These are phyloP conservation scores for Dyspetes luteomarginatus DNA, from an alignment of 2,888 invertebrate genomes.

Conservation along the genomic window DNA sequence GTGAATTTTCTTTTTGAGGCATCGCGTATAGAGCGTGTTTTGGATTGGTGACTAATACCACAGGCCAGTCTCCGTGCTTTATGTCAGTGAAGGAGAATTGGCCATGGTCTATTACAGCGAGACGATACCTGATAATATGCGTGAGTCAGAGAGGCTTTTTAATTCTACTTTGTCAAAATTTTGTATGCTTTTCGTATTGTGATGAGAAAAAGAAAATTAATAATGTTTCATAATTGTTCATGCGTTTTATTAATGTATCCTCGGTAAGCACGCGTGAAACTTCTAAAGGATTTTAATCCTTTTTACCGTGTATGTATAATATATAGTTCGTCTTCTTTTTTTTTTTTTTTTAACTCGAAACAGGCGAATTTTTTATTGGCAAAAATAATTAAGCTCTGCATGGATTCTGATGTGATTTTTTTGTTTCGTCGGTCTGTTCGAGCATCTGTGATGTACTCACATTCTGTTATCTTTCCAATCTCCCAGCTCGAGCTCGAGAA, in stretches of 20 bases:
- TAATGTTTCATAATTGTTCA: slow-evolving; percentile 24
- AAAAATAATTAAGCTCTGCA: neutral
- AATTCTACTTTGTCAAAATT: slow-evolving; percentile 42
- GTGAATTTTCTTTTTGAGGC: slow-evolving; percentile 89
- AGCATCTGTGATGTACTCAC: slow-evolving; percentile 83
- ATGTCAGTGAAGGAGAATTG: slow-evolving; percentile 93
- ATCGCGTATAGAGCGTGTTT: slow-evolving; percentile 91
- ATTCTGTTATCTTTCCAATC: slow-evolving; percentile 97
- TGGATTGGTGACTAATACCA: slow-evolving; percentile 95
- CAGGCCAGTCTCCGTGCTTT: slow-evolving; percentile 91
- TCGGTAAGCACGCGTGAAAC: slow-evolving; percentile 43
- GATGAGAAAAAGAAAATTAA: slow-evolving; percentile 17
- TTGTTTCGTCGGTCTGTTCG: neutral
- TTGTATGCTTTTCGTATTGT: slow-evolving; percentile 37
- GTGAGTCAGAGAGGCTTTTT: slow-evolving; percentile 63
- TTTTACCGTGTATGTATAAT: neutral
- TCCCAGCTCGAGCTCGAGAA: slow-evolving; percentile 93
- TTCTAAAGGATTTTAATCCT: slow-evolving; percentile 19
- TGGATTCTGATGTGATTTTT: neutral
- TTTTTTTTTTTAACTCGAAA: neutral
- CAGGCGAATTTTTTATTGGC: neutral
- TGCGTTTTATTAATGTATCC: slow-evolving; percentile 31
- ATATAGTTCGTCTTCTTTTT: neutral
- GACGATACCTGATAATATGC: slow-evolving; percentile 86
- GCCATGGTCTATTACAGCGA: slow-evolving; percentile 95